These are phyloP conservation scores for Chelonoidis abingdonii DNA, from an alignment of 2,113 vertebrate species.

Conservation along the genomic window DNA sequence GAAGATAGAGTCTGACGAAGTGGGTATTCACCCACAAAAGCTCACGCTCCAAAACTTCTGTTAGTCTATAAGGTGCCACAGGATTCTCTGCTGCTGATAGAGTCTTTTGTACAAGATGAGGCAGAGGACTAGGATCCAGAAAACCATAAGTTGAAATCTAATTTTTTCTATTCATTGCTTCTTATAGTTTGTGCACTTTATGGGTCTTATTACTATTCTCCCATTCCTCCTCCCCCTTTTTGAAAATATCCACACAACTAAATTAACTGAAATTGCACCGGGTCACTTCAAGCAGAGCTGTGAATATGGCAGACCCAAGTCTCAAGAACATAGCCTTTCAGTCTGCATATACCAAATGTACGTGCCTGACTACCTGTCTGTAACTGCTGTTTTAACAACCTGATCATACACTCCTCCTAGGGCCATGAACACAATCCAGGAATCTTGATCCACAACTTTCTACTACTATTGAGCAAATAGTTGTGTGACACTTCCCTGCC, in stretches of 20 bases:
- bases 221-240: background rate
- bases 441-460: fast-evolving
- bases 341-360: background rate
- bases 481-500: background rate
- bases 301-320: background rate
- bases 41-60: too few relatives aligned
- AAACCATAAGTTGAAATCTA: fast-evolving
- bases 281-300: background rate
- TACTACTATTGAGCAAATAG: background rate
- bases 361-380: background rate
- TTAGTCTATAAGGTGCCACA: too few relatives aligned
- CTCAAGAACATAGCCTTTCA: background rate
- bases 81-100: too few relatives aligned
- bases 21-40: too few relatives aligned
- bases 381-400: background rate
- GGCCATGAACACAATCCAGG: background rate
- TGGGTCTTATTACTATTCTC: background rate
- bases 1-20: background rate
- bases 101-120: background rate
- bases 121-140: background rate
- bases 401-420: background rate
- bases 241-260: background rate
- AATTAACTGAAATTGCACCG: background rate
- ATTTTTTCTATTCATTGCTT: background rate
- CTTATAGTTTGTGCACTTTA: background rate